Base-by-base conservation (phyloP, 2,888 invertebrate genomes). In the Magallana nippona region DNA sequence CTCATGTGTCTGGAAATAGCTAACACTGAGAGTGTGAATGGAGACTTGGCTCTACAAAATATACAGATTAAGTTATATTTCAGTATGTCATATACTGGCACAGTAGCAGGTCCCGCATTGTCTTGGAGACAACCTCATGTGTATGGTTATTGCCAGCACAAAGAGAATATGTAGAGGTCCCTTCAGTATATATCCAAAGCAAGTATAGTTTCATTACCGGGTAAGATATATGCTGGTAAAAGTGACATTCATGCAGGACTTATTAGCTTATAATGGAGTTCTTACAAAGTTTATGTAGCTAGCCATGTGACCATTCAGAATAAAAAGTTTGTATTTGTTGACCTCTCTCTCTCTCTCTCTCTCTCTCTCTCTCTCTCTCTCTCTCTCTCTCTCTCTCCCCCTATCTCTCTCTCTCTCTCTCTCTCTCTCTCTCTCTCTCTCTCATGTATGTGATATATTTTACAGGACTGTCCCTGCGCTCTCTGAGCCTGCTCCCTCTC, bases 81-180 rank as follows among this genome's bases (percentile, higher is more conserved):
- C 15, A 0, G 1, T 5, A 11, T 13, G 19, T 19, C 19, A 60
- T 19, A 60, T 1, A 60, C 60, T 19, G 60, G 19, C 11, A 5
- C 8, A 60, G 60, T 60, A 1, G 13, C 27, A 22, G 19, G 32
- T 91, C 2, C 83, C 93, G 81, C 78, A 89, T 10, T 92, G 91
- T 84, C 87, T 94, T 22, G 89, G 88, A 71, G 87, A 89, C 5
- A 78, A 86, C 2, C 88, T 94, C 15, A 85, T 82, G 1, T 89
- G 89, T 63, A 89, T 94, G 55, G 92, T 92, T 84, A 89, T 93
- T 2, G 87, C 92, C 10, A 89, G 90, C 86, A 93, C 92, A 13
- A 91, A 91, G 10, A 90, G 91, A 79, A 86, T 93, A 1, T 84
- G 87, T 80, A 93, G 93, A 10, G 93, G 15, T 93, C 92, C 2